Evolutionary conservation across 2,113 vertebrate genomes (phyloP).

Genomic region (Urocitellus parryii): DNA sequence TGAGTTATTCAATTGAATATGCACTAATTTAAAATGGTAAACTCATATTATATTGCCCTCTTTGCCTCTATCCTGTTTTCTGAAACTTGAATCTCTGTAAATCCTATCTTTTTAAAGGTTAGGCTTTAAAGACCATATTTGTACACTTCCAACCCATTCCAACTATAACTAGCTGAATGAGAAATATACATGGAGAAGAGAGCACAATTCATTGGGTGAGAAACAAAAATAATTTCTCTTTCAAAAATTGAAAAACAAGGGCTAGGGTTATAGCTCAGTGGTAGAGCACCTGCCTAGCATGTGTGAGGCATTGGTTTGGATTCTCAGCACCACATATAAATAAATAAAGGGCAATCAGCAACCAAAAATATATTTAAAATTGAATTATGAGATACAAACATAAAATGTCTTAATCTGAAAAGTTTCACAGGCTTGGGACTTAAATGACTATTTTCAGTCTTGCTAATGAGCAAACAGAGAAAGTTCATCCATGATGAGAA

Average conservation of each 20-base stretch:
- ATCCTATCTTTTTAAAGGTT: background rate
- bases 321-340: too few relatives aligned
- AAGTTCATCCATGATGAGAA: background rate
- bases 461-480: background rate
- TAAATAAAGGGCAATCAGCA: too few relatives aligned
- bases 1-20: background rate
- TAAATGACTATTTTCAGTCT: slow-evolving; percentile 25
- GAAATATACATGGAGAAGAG: background rate
- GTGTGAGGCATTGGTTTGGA: too few relatives aligned
- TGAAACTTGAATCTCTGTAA: background rate
- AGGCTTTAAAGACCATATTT: background rate
- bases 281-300: too few relatives aligned
- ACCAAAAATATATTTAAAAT: too few relatives aligned
- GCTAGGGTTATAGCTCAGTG: too few relatives aligned
- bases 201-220: background rate
- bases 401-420: slow-evolving; percentile 13
- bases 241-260: background rate
- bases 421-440: background rate
- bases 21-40: background rate
- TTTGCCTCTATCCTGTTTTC: background rate
- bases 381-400: background rate
- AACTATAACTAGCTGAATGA: background rate
- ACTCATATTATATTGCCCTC: background rate
- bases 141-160: background rate
- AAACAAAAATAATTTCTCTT: background rate